Percentiles rank a stretch among this genome's conserved stretches.
Evolutionary conservation across 1,140 invertebrate genomes (phyloP).

Genomic region (Panagrolaimus sp.): DNA sequence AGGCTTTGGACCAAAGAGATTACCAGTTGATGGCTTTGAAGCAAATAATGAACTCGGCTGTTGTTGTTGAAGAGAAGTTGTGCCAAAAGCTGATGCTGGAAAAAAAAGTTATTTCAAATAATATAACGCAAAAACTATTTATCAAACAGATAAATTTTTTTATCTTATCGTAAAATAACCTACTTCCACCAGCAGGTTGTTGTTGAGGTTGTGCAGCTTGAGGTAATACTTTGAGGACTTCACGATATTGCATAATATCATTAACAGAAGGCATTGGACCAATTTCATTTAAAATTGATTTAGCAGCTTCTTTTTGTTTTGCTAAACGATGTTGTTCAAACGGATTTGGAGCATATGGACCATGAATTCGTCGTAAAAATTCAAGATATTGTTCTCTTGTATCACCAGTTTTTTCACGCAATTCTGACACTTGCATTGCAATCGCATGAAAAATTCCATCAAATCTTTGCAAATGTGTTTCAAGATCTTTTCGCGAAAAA

Average conservation of each 20-base stretch:
- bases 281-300: neutral
- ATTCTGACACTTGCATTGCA: neutral
- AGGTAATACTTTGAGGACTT: neutral
- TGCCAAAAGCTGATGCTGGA: neutral
- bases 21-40: neutral
- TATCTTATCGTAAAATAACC: no score
- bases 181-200: no score
- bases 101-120: neutral
- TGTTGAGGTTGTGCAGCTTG: no score
- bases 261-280: neutral
- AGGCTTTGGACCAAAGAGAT: neutral
- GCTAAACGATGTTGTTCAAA: neutral
- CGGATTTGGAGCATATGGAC: neutral
- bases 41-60: neutral
- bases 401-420: neutral
- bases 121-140: no score
- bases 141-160: no score
- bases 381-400: conserved; percentile 8
- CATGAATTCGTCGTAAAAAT: neutral
- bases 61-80: neutral
- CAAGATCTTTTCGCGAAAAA: conserved; percentile 8
- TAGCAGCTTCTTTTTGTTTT: neutral
- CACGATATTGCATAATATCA: conserved; percentile 12
- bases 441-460: conserved; percentile 1
- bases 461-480: conserved; percentile 8